These are phyloP conservation scores for Scolanthus callimorphus DNA, from an alignment of 92 coral and sea anemone species.

Conservation along the genomic window DNA sequence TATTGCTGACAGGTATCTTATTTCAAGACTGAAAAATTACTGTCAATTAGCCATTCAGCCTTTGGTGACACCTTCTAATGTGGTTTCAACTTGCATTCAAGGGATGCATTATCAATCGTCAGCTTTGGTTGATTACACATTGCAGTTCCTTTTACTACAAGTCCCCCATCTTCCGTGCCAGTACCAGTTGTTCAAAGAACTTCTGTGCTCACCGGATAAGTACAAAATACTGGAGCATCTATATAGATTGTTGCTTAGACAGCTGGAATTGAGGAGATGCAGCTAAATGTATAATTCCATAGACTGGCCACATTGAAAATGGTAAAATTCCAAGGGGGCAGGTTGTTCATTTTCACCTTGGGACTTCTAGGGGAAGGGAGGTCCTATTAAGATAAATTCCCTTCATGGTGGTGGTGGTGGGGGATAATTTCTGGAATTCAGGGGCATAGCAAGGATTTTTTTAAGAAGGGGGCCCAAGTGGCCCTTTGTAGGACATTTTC, in stretches of 20 bases:
- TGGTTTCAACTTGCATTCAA: constrained; percentile 26
- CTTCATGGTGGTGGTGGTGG: no score
- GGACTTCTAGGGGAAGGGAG: no score
- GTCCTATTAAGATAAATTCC: no score
- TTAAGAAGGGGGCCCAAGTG: no score
- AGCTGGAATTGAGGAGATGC: constrained; percentile 3
- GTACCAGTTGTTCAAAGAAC: constrained; percentile 46
- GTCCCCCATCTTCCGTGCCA: constrained; percentile 35
- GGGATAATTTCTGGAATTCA: no score
- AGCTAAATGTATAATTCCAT: no score
- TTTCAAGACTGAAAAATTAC: constrained; percentile 43
- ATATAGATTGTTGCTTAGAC: constrained; percentile 20
- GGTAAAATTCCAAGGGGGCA: no score
- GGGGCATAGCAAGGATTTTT: no score
- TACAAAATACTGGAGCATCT: constrained; percentile 35
- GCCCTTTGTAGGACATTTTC: no score
- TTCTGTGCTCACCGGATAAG: constrained; percentile 46
- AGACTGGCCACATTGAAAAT: no score
- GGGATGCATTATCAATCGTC: constrained; percentile 56
- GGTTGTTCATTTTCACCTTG: no score
- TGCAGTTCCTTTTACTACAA: constrained; percentile 46
- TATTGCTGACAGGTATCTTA: constrained; percentile 70
- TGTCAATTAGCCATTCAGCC: constrained; percentile 31
- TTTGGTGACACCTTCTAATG: constrained; percentile 5
- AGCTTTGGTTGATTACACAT: constrained; percentile 28